These are phyloP conservation scores for Zele albiditarsus DNA, from an alignment of 2,888 invertebrate genomes.

Conservation along the genomic window DNA sequence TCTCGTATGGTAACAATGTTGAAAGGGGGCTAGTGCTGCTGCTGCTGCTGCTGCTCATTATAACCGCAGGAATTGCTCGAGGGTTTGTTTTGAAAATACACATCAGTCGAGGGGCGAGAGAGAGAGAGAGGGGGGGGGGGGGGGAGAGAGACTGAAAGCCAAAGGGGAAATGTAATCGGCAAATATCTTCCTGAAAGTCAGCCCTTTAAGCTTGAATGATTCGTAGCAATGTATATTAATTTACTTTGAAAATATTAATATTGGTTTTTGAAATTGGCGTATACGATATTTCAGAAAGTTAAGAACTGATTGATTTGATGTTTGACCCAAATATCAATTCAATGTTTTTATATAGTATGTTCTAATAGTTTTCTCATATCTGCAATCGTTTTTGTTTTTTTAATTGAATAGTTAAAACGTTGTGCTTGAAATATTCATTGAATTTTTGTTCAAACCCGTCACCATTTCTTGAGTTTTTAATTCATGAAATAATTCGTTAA, in stretches of 20 bases:
- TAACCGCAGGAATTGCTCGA: conserved; percentile 22
- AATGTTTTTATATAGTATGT: too few relatives aligned
- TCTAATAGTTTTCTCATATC: too few relatives aligned
- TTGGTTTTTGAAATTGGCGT: neutral
- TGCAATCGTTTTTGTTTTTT: too few relatives aligned
- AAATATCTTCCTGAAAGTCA: conserved; percentile 25
- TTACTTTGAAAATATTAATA: neutral
- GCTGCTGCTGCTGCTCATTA: conserved; percentile 20
- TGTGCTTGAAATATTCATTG: too few relatives aligned
- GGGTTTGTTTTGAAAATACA: conserved; percentile 24
- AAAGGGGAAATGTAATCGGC: conserved; percentile 25
- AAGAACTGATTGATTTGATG: too few relatives aligned
- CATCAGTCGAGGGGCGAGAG: neutral
- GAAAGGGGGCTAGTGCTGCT: conserved; percentile 12
- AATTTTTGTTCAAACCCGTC: too few relatives aligned
- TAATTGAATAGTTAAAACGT: too few relatives aligned
- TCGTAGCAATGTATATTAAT: neutral
- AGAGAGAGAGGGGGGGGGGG: neutral
- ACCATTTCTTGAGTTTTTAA: too few relatives aligned
- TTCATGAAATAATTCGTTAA: too few relatives aligned
- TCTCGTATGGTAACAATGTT: conserved; percentile 30
- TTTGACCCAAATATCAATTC: too few relatives aligned
- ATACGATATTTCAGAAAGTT: too few relatives aligned
- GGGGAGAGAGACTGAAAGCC: conserved; percentile 8
- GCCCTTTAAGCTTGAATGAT: neutral